These are phyloP conservation scores for Lasioglossum vierecki DNA, from an alignment of 2,888 invertebrate genomes.

Conservation along the genomic window DNA sequence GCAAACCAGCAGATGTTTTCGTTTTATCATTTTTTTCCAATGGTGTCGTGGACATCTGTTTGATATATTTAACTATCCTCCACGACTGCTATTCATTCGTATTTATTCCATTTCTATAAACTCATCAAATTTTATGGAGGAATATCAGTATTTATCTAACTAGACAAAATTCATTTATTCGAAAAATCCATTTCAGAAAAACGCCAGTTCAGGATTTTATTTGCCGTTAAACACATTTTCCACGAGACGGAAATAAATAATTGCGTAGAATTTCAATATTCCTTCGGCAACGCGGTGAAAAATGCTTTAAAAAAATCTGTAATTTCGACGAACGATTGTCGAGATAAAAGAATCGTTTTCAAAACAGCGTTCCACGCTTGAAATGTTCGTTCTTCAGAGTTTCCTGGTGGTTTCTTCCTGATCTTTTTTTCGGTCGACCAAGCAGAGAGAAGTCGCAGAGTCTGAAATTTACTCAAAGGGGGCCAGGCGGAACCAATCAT, in stretches of 20 bases:
- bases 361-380: neutral
- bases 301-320: neutral
- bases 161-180: neutral
- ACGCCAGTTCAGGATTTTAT: neutral
- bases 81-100: neutral
- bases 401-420: neutral
- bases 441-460: neutral
- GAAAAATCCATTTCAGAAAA: neutral
- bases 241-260: neutral
- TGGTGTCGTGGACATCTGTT: neutral
- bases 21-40: neutral
- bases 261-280: neutral
- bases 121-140: neutral
- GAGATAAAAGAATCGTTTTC: neutral
- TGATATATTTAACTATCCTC: neutral
- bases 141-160: neutral
- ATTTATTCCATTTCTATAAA: neutral
- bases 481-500: slow-evolving; percentile 36
- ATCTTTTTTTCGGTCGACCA: neutral
- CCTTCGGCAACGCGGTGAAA: neutral
- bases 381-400: neutral
- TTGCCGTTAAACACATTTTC: neutral
- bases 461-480: neutral
- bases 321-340: neutral
- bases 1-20: neutral